Base-by-base conservation (phyloP, 2,797 vertebrate species). In the Prionace glauca region DNA sequence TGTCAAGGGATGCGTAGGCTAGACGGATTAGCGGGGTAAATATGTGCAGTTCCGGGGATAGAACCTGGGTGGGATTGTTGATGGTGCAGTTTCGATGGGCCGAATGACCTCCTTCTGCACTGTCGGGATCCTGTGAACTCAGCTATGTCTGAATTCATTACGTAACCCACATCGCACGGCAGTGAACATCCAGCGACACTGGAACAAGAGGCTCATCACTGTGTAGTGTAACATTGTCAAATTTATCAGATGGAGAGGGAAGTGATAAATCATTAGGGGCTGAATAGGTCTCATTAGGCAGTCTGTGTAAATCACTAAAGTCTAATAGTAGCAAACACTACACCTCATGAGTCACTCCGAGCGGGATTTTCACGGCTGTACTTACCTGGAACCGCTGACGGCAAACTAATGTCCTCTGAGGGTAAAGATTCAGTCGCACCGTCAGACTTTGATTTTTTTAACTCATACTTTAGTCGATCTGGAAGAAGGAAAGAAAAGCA, bases 391-490 rank as follows among this genome's bases (percentile, higher is more conserved):
- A 96, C 95, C 29, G 97, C 0, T 0, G 97, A 97, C 81, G 97
- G 96, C 96, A 97, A 96, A 95, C 71, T 95, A 32, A 50, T 56
- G 96, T 97, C 97, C 0, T 96, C 97, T 91, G 72, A 95, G 45
- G 93, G 69, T 71, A 95, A 74, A 18, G 93, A 32, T 12, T 95
- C 93, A 32, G 20, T 74, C 29, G 96, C 97, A 74, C 98, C 98
- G 97, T 96, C 97, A 69, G 98, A 98, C 97, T 98, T 99, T 97
- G 98, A 98, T 97, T 98, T 99, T 98, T 99, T 99, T 96, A 98
- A 99, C 96, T 99, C 99, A 18, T 99, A 99, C 98, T 99, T 99
- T 98, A 99, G 97, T 96, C 99, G 99, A 98, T 99, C 99, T 99
- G 98, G 97, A 98, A 98, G 97, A 98, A 95, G 96, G 45, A 50